Percentiles rank a stretch among this genome's conserved stretches.
phyloP scores from a whole-genome alignment of 2,113 vertebrate species.

The Lycocorax pyrrhopterus region DNA sequence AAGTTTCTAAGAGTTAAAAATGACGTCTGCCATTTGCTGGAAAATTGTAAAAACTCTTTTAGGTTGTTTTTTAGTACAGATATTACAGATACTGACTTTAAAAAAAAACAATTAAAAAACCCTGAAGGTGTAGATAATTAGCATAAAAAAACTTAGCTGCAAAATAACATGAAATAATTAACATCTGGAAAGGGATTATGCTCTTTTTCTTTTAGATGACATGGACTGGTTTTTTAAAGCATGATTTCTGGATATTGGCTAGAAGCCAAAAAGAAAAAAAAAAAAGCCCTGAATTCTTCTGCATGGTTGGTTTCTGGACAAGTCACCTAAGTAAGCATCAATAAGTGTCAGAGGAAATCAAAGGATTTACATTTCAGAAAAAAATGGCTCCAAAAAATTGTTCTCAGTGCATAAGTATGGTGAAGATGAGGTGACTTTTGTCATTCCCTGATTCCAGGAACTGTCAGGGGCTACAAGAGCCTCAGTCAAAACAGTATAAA shows the following conservation, averaged over 20 bases:
- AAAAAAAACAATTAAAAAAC: background rate
- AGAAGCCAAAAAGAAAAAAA: slow-evolving; percentile 30
- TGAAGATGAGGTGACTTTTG: background rate
- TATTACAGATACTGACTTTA: slow-evolving; percentile 41
- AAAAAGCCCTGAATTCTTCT: background rate
- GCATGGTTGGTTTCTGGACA: slow-evolving; percentile 61
- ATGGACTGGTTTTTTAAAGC: background rate
- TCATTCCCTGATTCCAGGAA: background rate
- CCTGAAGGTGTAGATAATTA: background rate
- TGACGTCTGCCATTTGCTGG: slow-evolving; percentile 59
- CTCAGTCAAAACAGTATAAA: background rate
- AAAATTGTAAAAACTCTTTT: slow-evolving; percentile 60
- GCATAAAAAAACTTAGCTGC: slow-evolving; percentile 29
- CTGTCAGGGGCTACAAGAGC: background rate
- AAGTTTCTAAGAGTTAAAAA: slow-evolving; percentile 60
- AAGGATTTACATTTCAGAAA: slow-evolving; percentile 15
- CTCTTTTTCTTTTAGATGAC: background rate
- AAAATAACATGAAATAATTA: slow-evolving; percentile 39
- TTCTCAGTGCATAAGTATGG: background rate
- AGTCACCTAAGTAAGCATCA: slow-evolving; percentile 74
- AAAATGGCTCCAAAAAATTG: background rate
- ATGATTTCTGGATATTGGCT: slow-evolving; percentile 24
- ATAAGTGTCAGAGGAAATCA: slow-evolving; percentile 51
- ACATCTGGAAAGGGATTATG: slow-evolving; percentile 11
- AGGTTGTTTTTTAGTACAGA: slow-evolving; percentile 45